phyloP scores from a whole-genome alignment of 1,140 invertebrate species.

The Drosophila repletoides region DNA sequence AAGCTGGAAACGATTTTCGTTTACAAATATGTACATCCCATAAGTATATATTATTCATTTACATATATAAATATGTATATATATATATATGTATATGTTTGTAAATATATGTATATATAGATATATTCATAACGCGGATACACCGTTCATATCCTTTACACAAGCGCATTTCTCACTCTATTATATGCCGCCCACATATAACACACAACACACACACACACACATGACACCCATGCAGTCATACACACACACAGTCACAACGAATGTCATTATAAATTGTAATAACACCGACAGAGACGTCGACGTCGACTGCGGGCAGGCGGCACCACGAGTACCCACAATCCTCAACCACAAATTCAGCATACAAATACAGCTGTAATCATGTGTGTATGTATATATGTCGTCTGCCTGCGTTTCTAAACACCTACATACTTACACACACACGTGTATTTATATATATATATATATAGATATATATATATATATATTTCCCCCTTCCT shows the following conservation, averaged over 20 bases:
- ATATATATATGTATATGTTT: slow-evolving; percentile 14
- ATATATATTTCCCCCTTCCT: slow-evolving; percentile 19
- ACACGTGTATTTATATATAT: slow-evolving; percentile 11
- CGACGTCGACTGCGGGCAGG: slow-evolving; percentile 45
- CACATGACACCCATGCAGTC: slow-evolving; percentile 10
- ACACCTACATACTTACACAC: slow-evolving; percentile 61
- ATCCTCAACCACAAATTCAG: slow-evolving; percentile 72
- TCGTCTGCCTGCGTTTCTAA: slow-evolving; percentile 63
- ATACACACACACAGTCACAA: slow-evolving; percentile 21
- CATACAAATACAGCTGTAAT: slow-evolving; percentile 76
- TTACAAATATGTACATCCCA: too few species aligned
- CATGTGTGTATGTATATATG: slow-evolving; percentile 61
- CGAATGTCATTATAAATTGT: slow-evolving; percentile 81
- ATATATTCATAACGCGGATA: slow-evolving; percentile 77
- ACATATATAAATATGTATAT: slow-evolving; percentile 56
- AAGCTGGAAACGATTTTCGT: slow-evolving; percentile 16
- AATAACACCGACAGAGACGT: slow-evolving; percentile 72
- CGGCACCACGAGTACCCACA: slow-evolving; percentile 23
- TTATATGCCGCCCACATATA: slow-evolving; percentile 41
- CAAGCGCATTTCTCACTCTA: slow-evolving; percentile 59
- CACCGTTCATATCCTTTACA: slow-evolving; percentile 68
- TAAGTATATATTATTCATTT: slow-evolving; percentile 8
- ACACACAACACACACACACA: slow-evolving; percentile 47
- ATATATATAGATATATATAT: slow-evolving; percentile 4
- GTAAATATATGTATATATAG: slow-evolving; percentile 50